Evolutionary conservation across 2,888 invertebrate genomes (phyloP), one percentile per base, ranked within the genome.

Genomic region (Caenorhabditis sinica): DNA sequence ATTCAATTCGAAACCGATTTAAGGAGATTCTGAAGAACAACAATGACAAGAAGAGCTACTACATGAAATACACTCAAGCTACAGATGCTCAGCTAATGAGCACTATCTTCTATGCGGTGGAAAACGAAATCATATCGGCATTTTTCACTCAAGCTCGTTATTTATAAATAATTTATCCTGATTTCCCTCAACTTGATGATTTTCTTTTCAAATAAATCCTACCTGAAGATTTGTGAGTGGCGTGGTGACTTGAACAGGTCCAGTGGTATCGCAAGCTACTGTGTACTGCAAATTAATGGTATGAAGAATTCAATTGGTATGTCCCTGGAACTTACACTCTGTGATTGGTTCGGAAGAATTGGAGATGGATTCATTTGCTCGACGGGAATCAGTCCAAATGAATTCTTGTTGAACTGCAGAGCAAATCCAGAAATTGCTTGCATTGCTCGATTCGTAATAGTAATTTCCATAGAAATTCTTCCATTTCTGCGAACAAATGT

Each of bases 401-500:
- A 92, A 65, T 99, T 99, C 94, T 98, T 98, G 94, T 99, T 99
- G 92, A 99, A 95, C 93, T 99, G 98, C 93, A 99, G 96, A 17
- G 98, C 98, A 94, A 99, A 98, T 9, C 95, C 96, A 90, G 95
- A 95, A 96, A 99, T 97, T 17, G 97, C 96, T 93, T 97, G 97
- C 97, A 99, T 97, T 1, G 99, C 98, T 76, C 90, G 97, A 94
- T 99, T 99, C 49, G 96, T 96, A 93, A 99, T 96, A 0, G 96
- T 96, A 95, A 99, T 95, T 93, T 99, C 98, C 96, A 99, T 97
- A 77, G 95, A 95, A 82, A 97, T 95, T 93, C 96, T 96, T 0
- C 96, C 96, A 92, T 95, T 95, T 90, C 96, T 94, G 83, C 95
- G 93, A 0, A 95, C 95, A 94, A 98, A 98, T 8, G 97, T 96